Percentiles rank a stretch among this genome's conserved stretches.
Evolutionary conservation across 2,797 vertebrate species (phyloP).

Genomic region (Argya squamiceps): DNA sequence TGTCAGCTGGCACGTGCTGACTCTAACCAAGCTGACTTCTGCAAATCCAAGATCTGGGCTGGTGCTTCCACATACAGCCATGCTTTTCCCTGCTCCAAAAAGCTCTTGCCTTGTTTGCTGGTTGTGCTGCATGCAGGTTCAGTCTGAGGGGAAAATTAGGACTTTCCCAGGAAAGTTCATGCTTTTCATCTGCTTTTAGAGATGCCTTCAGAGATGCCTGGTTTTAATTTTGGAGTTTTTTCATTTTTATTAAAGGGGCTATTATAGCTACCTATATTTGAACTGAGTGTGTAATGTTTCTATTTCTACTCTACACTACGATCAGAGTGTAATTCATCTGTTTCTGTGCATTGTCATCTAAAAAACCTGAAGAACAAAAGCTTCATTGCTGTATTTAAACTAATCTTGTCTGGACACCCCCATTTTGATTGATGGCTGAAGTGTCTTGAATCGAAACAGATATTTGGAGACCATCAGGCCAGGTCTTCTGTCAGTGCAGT

Average conservation of each 20-base stretch:
- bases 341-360: background rate
- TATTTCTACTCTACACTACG: background rate
- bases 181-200: background rate
- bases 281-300: background rate
- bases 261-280: background rate
- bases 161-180: background rate
- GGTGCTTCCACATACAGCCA: background rate
- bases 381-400: background rate
- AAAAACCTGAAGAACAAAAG: background rate
- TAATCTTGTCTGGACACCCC: background rate
- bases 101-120: background rate
- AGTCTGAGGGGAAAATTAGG: background rate
- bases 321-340: background rate
- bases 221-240: background rate
- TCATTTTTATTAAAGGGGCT: background rate
- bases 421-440: background rate
- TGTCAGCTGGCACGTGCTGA: slow-evolving; percentile 1
- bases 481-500: background rate
- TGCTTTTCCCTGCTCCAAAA: background rate
- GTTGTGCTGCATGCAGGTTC: rapidly evolving
- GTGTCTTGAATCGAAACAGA: background rate
- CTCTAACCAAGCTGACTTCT: background rate
- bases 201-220: background rate
- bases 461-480: background rate
- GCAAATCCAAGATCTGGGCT: background rate